A percentile compares a stretch with the other conserved stretches of the same genome.
These are phyloP conservation scores for Euglossa dilemma DNA, from an alignment of 1,140 invertebrate species.

Conservation along the genomic window DNA sequence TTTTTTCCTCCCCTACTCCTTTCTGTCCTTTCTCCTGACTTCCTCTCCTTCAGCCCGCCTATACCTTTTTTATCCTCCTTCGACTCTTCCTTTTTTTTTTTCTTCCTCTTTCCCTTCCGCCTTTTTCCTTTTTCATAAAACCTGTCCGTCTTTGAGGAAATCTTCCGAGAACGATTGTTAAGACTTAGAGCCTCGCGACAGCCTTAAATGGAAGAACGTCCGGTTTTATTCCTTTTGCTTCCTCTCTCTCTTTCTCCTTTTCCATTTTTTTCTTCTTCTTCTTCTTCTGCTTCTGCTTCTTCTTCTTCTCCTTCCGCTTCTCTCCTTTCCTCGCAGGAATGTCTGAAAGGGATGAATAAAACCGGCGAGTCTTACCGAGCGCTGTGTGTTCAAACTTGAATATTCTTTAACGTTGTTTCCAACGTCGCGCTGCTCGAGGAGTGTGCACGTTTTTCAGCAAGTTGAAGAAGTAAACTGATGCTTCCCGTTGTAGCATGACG, in stretches of 20 bases:
- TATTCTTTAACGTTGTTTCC: background rate
- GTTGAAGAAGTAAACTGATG: background rate
- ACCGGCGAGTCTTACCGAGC: background rate
- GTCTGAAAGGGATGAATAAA: constrained; percentile 12
- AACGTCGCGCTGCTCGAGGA: background rate
- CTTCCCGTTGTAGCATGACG: background rate
- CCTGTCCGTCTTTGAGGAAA: background rate
- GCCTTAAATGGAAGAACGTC: constrained; percentile 10
- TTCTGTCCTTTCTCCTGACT: background rate
- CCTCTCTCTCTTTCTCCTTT: no score
- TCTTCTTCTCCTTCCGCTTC: no score
- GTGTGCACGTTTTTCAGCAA: background rate
- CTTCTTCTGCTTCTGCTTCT: no score
- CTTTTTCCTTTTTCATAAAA: background rate
- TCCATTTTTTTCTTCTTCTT: background rate
- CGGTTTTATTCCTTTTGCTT: background rate
- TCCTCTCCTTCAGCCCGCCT: background rate
- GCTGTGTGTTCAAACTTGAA: background rate
- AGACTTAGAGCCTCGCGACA: background rate
- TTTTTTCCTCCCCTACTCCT: background rate
- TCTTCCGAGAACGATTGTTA: constrained; percentile 13
- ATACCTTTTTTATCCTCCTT: background rate
- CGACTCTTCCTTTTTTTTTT: background rate
- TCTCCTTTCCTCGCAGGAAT: background rate
- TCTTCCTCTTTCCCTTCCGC: background rate